A percentile compares a stretch with the other conserved stretches of the same genome.
Conservation (phyloP, 2,113 vertebrate genomes). For the Pao palembangensis region DNA sequence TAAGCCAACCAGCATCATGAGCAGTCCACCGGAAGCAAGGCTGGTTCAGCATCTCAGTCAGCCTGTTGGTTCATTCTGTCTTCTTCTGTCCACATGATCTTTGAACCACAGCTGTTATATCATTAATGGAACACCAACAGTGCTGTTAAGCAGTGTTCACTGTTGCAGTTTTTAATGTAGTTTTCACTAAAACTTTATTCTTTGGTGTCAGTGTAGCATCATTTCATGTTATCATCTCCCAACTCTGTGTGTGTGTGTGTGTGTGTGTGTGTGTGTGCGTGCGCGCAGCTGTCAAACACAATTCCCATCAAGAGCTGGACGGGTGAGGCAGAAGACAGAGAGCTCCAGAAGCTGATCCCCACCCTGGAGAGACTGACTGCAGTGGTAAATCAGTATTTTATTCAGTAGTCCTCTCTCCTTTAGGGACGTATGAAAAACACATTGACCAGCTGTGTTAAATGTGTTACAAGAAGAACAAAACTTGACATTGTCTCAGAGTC, state of each 20-base stretch:
- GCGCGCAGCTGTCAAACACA: constrained; percentile 75
- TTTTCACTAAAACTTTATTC: background rate
- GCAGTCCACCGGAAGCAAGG: no score
- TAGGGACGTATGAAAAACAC: no score
- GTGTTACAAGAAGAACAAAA: background rate
- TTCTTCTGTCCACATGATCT: no score
- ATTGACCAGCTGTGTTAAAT: background rate
- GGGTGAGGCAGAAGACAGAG: constrained; percentile 68
- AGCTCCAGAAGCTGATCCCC: constrained; percentile 72
- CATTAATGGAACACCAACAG: no score
- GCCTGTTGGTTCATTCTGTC: no score
- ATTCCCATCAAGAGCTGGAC: constrained; percentile 75
- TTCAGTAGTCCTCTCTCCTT: no score
- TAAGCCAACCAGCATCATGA: no score
- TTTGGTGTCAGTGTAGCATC: background rate
- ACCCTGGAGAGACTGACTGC: constrained; percentile 72
- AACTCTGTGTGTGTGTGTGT: background rate
- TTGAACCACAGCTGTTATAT: no score
- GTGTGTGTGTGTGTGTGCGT: background rate
- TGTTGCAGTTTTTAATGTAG: no score
- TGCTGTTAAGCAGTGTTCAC: no score
- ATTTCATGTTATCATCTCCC: background rate
- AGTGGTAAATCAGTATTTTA: constrained; percentile 57
- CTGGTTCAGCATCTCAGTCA: no score
- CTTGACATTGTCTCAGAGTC: background rate